Evolutionary conservation across 2,888 invertebrate genomes (phyloP), one percentile per base, ranked within the genome.

Genomic region (Lycophotia porphyrea): DNA sequence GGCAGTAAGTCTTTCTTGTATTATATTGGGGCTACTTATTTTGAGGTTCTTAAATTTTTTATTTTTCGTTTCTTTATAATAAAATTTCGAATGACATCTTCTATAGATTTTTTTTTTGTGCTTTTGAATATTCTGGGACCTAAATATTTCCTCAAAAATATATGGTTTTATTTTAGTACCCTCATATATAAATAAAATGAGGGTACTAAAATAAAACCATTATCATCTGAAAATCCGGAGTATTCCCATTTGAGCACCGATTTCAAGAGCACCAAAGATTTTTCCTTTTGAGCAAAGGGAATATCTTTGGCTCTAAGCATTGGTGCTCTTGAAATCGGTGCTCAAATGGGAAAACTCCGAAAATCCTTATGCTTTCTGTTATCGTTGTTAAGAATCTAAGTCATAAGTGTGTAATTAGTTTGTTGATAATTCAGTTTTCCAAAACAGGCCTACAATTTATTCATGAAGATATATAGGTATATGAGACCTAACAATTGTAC

Each of bases 1-100:
- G n/a, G n/a, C n/a, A n/a, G n/a, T 21, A 55, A 42, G 11, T n/a
- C 0, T 63, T 63, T n/a, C n/a, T 39, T 7, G n/a, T 36, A 15
- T 63, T 15, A 21, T 15, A 63, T 63, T 39, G 4, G n/a, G 24
- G 63, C 8, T 31, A n/a, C 15, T 8, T 34, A n/a, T 21, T n/a
- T 34, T 39, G 5, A 47, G 27, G 8, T 42, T 1, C 18, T 15
- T 8, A 24, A 24, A 58, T 7, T 5, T 31, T 39, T 61, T 55
- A 66, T 66, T 80, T 31, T n/a, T n/a, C n/a, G 21, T 31, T n/a
- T 18, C 36, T 27, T 39, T 11, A 49, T 24, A 44, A 36, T 39
- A 34, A 24, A 27, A 7, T 34, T 64, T 64, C 31, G 24, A 39
- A 39, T 21, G 24, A 27, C 13, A 24, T 15, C 11, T 7, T 42